Base-by-base conservation (phyloP, 30 jellyfish, hydroid and myxozoan species). In the Clytia hemisphaerica region DNA sequence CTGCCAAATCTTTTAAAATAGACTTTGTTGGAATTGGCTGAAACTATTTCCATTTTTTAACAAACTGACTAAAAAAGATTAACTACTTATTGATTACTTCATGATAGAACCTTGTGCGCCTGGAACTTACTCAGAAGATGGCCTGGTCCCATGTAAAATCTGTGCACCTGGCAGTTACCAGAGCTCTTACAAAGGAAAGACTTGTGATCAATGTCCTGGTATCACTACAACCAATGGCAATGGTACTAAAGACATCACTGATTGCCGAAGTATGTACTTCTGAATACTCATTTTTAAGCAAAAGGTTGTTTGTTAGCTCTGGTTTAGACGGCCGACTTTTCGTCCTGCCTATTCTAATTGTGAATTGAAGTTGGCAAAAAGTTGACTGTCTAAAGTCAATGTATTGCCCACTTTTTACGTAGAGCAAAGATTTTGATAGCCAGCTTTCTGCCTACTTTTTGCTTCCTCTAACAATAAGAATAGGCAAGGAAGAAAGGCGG, bases 101-200 rank as follows among this genome's bases (percentile, higher is more conserved):
- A 40, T 37, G 49, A 0, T 44, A 91, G 99, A 71, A 35, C 99
- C 99, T 3, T 91, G 99, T 57, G 50, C 64, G 14, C 84, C 92
- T 42, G 99, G 99, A 0, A 45, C 69, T 34, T 76, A 27, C 60
- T 82, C 95, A 10, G 53, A 82, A 38, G 83, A 95, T 50, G 99
- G 99, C 29, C 75, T 91, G 32, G 94, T 68, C 46, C 57, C 58
- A 40, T 91, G 99, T 76, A 61, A 66, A 22, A 63, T 49, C 14
- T 91, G 99, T 42, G 61, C 88, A 26, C 64, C 54, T 65, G 99
- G 99, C 9, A 72, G 36, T 19, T 91, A 91, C 66, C 99, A 91
- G 47, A 84, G 95, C 0, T 27, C 30, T 19, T 46, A 47, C 25
- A 71, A 34, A 45, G 92, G 86, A 37, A 82, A 75, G 49, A 58